These are phyloP conservation scores for Acanthiza pusilla DNA, from an alignment of 2,797 vertebrate species.

Conservation along the genomic window DNA sequence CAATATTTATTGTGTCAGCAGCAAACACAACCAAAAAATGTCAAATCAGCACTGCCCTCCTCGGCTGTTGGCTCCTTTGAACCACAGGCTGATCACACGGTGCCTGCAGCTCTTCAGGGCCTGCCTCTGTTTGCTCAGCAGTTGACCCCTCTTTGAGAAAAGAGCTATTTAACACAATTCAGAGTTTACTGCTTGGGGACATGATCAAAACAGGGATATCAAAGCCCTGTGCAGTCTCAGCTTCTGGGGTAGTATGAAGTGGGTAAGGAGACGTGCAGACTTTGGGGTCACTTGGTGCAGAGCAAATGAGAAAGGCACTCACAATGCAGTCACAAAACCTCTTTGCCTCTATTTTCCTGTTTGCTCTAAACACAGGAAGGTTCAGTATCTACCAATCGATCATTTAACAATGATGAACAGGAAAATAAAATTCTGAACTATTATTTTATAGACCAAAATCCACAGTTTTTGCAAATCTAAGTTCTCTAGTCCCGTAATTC, in stretches of 20 bases:
- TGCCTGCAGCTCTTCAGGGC: background rate
- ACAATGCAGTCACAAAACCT: background rate
- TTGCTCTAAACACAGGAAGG: background rate
- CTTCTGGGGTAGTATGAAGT: background rate
- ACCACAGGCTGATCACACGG: background rate
- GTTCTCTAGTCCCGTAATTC: constrained; percentile 15
- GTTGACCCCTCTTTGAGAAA: background rate
- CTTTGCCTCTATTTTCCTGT: background rate
- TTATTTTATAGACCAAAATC: background rate
- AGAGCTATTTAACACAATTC: background rate
- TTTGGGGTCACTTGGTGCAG: background rate
- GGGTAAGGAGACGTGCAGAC: background rate
- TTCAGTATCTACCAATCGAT: background rate
- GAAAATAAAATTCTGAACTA: background rate
- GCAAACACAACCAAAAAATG: background rate
- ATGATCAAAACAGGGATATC: background rate
- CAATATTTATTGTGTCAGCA: fast-evolving
- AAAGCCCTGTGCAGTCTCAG: background rate
- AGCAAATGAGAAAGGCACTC: background rate
- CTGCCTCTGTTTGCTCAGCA: background rate
- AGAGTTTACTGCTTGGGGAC: background rate
- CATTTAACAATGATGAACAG: background rate
- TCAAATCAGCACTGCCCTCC: background rate
- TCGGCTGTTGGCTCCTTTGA: background rate
- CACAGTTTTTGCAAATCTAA: background rate